Percentiles rank a stretch among this genome's conserved stretches.
These are phyloP conservation scores for Habrosyne pyritoides DNA, from an alignment of 2,888 invertebrate species.

Conservation along the genomic window DNA sequence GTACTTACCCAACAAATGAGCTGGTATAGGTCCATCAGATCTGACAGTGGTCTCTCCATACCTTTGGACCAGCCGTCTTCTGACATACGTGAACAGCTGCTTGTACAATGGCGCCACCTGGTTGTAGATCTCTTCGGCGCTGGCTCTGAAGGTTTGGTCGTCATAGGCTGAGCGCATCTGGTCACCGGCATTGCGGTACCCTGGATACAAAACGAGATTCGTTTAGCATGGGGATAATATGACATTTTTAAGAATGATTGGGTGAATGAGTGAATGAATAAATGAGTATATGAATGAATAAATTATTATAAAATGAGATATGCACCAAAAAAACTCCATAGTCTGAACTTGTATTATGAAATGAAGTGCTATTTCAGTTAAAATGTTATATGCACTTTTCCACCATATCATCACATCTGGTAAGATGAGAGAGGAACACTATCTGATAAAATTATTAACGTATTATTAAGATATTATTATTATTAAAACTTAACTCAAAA, in stretches of 20 bases:
- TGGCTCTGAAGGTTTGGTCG: conserved; percentile 85
- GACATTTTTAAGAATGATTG: not conserved
- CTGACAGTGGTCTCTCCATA: conserved; percentile 85
- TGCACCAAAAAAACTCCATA: no score
- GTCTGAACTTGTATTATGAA: no score
- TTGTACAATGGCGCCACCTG: conserved; percentile 90
- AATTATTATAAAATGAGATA: no score
- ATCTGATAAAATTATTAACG: no score
- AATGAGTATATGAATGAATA: no score
- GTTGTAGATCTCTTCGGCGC: conserved; percentile 83
- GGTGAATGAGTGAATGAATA: no score
- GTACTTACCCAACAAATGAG: conserved; percentile 87
- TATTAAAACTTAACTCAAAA: no score
- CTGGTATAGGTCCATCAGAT: conserved; percentile 91
- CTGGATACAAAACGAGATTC: conserved; percentile 58
- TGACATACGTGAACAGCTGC: conserved; percentile 92
- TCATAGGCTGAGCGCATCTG: conserved; percentile 91
- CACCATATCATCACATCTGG: no score
- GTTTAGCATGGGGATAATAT: not conserved
- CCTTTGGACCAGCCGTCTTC: conserved; percentile 85
- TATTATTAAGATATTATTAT: no score
- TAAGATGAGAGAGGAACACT: no score
- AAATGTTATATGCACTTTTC: no score
- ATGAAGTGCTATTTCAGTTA: no score
- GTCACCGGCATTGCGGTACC: conserved; percentile 91